These are phyloP conservation scores for Pheosia tremula DNA, from an alignment of 2,888 invertebrate genomes.

Conservation along the genomic window DNA sequence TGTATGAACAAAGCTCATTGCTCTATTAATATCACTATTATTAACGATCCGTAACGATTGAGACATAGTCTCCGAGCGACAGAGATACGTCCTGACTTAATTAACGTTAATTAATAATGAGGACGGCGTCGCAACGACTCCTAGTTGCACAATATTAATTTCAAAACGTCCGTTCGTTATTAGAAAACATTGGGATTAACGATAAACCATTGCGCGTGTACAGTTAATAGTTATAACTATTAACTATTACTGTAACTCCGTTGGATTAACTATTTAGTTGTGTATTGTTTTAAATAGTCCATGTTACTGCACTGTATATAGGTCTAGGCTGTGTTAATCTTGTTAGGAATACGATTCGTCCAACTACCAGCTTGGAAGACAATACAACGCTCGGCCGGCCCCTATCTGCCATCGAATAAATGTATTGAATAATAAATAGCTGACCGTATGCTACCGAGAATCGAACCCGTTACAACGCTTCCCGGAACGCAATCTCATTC, in stretches of 20 bases:
- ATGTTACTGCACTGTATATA: constrained; percentile 27
- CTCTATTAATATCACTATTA: not conserved
- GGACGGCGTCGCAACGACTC: not conserved
- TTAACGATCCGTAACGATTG: constrained; percentile 2
- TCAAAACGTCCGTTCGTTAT: constrained; percentile 21
- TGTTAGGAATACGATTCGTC: constrained; percentile 75
- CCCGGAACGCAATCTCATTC: constrained; percentile 68
- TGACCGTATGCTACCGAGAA: constrained; percentile 53
- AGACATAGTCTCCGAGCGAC: not conserved
- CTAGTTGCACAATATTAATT: not conserved
- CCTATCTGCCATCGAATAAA: constrained; percentile 61
- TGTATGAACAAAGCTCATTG: not conserved
- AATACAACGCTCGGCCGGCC: constrained; percentile 41
- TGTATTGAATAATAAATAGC: constrained; percentile 68
- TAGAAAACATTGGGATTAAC: constrained; percentile 25
- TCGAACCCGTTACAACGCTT: constrained; percentile 53
- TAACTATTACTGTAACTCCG: not conserved
- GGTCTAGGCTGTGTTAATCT: constrained; percentile 70
- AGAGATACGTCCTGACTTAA: not conserved
- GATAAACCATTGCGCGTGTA: constrained; percentile 27
- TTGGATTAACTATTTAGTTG: constrained; percentile 10
- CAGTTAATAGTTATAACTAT: constrained; percentile 18
- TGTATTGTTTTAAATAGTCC: constrained; percentile 41
- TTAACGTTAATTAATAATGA: constrained; percentile 1
- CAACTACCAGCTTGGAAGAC: constrained; percentile 46